Conservation (phyloP, 2,888 invertebrate species). For the Noctua janthina region DNA sequence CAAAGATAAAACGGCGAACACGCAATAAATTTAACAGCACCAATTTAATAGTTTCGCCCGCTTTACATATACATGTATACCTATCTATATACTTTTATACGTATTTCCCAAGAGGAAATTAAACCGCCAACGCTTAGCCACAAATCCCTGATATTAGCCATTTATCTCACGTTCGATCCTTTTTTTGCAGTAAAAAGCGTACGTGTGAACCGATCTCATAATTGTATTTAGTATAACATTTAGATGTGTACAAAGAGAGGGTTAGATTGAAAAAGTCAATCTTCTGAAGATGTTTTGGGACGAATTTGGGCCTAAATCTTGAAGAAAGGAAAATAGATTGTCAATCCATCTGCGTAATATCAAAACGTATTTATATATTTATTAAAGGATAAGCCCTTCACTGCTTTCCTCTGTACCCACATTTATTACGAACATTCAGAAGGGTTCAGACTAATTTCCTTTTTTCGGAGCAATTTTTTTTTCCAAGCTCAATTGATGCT, state of each 20-base stretch:
- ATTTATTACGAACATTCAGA: not conserved
- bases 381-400: not conserved
- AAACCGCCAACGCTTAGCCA: slow-evolving; percentile 53
- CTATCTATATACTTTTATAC: slow-evolving; percentile 27
- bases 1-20: slow-evolving; percentile 20
- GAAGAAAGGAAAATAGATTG: slow-evolving; percentile 23
- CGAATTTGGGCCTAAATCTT: slow-evolving; percentile 8
- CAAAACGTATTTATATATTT: not conserved
- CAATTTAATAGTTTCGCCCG: slow-evolving; percentile 57
- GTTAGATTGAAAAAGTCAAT: slow-evolving; percentile 56
- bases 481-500: not conserved
- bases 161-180: slow-evolving; percentile 69
- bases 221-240: slow-evolving; percentile 64
- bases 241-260: slow-evolving; percentile 42
- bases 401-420: not conserved
- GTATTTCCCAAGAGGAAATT: slow-evolving; percentile 60
- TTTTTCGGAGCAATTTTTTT: not conserved
- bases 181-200: slow-evolving; percentile 65
- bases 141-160: slow-evolving; percentile 63
- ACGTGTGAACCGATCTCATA: slow-evolving; percentile 66
- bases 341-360: slow-evolving; percentile 2
- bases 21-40: slow-evolving; percentile 43
- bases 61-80: slow-evolving; percentile 30
- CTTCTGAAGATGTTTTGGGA: slow-evolving; percentile 35
- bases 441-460: not conserved